A percentile compares a stretch with the other conserved stretches of the same genome.
These are phyloP conservation scores for Pseudolycoriella hygida DNA, from an alignment of 2,888 invertebrate genomes.

Conservation along the genomic window DNA sequence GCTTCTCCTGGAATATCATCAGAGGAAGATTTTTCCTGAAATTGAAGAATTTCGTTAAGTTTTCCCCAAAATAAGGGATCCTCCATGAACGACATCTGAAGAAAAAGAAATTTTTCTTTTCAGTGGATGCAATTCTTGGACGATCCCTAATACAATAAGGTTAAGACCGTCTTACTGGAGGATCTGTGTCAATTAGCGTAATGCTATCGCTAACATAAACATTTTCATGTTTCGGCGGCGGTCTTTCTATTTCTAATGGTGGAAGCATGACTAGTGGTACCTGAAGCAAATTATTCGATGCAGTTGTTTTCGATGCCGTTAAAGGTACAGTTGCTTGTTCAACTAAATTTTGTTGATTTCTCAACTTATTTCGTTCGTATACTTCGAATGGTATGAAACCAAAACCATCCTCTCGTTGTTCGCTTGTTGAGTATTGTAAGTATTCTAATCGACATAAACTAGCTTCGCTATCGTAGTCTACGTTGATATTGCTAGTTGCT, in stretches of 20 bases:
- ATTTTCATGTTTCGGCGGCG: constrained; percentile 11
- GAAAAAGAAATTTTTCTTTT: too few relatives aligned
- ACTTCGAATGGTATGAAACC: constrained; percentile 26
- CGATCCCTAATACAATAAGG: too few relatives aligned
- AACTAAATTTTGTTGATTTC: constrained; percentile 12
- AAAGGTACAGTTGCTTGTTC: constrained; percentile 9
- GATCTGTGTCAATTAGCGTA: constrained; percentile 47
- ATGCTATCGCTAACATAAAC: constrained; percentile 35
- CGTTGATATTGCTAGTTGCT: not conserved
- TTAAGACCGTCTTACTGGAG: constrained; percentile 29
- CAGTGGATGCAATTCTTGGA: too few relatives aligned
- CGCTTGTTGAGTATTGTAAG: not conserved
- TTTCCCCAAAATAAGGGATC: too few relatives aligned
- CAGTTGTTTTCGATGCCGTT: constrained; percentile 11
- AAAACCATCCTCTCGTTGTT: constrained; percentile 19
- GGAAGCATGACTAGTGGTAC: constrained; percentile 22
- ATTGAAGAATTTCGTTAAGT: too few relatives aligned
- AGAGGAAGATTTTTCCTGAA: constrained; percentile 24
- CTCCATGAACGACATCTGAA: too few relatives aligned
- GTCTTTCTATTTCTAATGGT: constrained; percentile 9
- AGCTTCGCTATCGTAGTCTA: constrained; percentile 1
- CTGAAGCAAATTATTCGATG: constrained; percentile 14
- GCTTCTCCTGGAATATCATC: constrained; percentile 25
- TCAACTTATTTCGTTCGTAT: constrained; percentile 25
- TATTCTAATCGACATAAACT: constrained; percentile 2